Percentiles rank a stretch among this genome's conserved stretches.
phyloP scores from a whole-genome alignment of 1,140 invertebrate species.

The Diabrotica undecimpunctata region DNA sequence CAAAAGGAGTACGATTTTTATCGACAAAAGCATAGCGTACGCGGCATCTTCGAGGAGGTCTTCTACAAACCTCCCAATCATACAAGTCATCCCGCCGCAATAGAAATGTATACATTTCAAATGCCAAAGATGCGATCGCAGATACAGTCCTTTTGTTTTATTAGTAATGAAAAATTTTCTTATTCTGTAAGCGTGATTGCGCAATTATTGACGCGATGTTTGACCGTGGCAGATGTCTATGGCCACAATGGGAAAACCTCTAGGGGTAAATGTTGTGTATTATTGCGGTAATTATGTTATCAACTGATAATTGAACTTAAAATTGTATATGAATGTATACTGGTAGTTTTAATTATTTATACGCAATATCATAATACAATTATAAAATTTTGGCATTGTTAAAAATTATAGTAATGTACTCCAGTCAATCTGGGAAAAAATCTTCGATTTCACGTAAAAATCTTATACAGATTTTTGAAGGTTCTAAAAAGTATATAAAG shows the following conservation, averaged over 20 bases:
- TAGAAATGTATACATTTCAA: constrained; percentile 3
- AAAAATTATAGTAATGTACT: too few relatives aligned
- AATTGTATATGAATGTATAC: too few relatives aligned
- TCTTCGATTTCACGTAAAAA: too few relatives aligned
- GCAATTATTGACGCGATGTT: not conserved
- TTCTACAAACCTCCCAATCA: not conserved
- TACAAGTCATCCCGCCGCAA: not conserved
- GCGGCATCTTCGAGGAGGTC: not conserved
- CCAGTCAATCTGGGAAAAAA: too few relatives aligned
- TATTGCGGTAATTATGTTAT: not conserved
- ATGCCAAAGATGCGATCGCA: not conserved
- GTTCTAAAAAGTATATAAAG: too few relatives aligned
- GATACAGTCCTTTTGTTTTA: constrained; percentile 2
- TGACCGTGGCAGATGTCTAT: not conserved
- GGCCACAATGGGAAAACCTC: not conserved
- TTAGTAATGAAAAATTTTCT: not conserved
- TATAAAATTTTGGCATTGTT: too few relatives aligned
- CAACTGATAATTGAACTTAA: not conserved
- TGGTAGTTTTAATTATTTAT: too few relatives aligned
- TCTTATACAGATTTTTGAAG: too few relatives aligned
- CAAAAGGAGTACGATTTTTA: constrained; percentile 2
- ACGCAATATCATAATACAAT: too few relatives aligned
- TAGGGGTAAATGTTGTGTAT: not conserved
- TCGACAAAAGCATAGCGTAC: not conserved
- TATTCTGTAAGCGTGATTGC: not conserved